Evolutionary conservation across 2,888 invertebrate species (phyloP), one percentile per base, ranked within the genome.

Genomic region (Cephus sareptanus): DNA sequence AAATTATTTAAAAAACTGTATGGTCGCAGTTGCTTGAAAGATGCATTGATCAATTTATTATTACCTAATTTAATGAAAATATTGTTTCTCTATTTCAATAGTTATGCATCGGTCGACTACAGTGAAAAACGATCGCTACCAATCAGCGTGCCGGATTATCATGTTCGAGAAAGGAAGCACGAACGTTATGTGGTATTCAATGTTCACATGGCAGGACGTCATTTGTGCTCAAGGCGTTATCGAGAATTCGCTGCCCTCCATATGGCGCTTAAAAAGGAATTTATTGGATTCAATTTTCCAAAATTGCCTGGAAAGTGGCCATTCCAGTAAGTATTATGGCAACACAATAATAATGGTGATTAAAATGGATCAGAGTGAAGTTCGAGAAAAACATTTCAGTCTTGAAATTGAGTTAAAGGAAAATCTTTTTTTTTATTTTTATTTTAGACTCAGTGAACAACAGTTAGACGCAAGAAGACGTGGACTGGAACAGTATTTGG

Each of bases 221-320:
- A 99, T 91, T 93, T 99, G 77, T 99, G 99, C 92, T 99, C 99
- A 75, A 94, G 99, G 76, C 94, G 99, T 69, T 99, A 99, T 92
- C 94, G 98, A 80, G 99, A 99, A 93, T 99, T 99, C 92, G 95
- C 98, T 12, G 96, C 96, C 83, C 93, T 99, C 81, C 97, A 99
- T 89, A 94, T 95, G 87, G 95, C 95, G 86, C 93, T 99, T 77
- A 97, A 98, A 91, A 96, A 98, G 92, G 98, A 99, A 92, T 99
- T 99, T 91, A 94, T 96, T 83, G 99, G 97, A 78, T 99, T 98
- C 91, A 97, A 96, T 92, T 99, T 99, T 91, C 99, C 99, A 0
- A 98, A 98, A 92, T 92, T 99, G 85, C 99, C 99, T 0, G 98
- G 99, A 79, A 99, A 99, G 92, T 99, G 99, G 98, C 98, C 98